Base-by-base conservation (phyloP, 2,797 vertebrate genomes). In the Moxostoma hubbsi region DNA sequence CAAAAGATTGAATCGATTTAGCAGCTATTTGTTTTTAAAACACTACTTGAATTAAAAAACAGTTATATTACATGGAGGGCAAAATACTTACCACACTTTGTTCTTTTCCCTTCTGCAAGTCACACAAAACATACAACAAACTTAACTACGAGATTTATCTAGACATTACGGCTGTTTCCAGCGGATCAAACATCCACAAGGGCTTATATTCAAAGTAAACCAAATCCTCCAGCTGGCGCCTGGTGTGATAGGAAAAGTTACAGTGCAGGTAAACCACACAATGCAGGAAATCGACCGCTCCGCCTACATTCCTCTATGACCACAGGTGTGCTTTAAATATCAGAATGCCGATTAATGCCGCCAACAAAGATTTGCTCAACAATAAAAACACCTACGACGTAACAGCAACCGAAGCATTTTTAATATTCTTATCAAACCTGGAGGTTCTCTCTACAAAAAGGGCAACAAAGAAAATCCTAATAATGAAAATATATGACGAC, bases 11-110 rank as follows among this genome's bases (percentile, higher is more conserved):
- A 12, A 18, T 49, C 53, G 36, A 2, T 36, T 24, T 9, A 59
- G 50, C 45, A 75, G 43, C n/a, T 1, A 54, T 46, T 54, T 13
- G 8, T 7, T 8, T 13, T 45, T 61, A 16, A 43, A 43, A 18
- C 36, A 1, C 0, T 8, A 6, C 13, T 7, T 16, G 12, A 10
- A 12, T 13, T 50, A 7, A 53, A 46, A 1, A 62, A 51, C 2
- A 46, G 3, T 8, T 15, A 45, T 61, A 12, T 61, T 62, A 45
- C 7, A 18, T 11, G 36, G 18, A 63, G 11, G 45, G 5, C 16
- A 1, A n/a, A 46, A 24, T 7, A 64, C 76, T 71, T 71, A 78
- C 76, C 76, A 9, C 47, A 3, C 5, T 70, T 43, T 59, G 45
- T 9, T 69, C 13, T 61, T 16, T 51, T 63, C 43, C 15, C 10